phyloP scores from a whole-genome alignment of 2,797 vertebrate species.

The Luscinia luscinia region DNA sequence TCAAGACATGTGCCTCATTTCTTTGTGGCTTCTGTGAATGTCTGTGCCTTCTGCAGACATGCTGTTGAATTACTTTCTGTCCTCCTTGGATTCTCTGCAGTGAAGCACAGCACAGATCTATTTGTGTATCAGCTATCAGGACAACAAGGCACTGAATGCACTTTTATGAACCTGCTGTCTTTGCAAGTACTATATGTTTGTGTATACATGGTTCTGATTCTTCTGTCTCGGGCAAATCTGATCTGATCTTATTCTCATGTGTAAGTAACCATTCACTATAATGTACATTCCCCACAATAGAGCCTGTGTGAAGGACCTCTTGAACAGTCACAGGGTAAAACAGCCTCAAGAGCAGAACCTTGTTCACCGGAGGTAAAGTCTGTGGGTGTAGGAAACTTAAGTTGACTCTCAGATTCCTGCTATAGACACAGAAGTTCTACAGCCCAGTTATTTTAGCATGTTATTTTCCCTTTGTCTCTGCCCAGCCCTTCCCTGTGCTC shows the following conservation, averaged over 20 bases:
- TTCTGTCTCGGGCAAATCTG: not conserved
- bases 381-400: not conserved
- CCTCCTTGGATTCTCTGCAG: not conserved
- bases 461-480: not conserved
- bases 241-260: not conserved
- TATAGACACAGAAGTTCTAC: not conserved
- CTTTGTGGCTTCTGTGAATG: not conserved
- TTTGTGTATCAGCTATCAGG: not conserved
- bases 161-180: not conserved
- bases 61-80: not conserved
- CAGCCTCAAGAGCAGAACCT: not conserved
- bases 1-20: constrained; percentile 28
- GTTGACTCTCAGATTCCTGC: not conserved
- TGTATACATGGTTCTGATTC: not conserved
- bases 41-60: not conserved
- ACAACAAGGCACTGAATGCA: not conserved
- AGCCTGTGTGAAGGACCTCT: not conserved
- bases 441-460: not conserved
- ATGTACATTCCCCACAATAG: not conserved
- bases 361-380: not conserved
- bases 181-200: not conserved
- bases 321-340: not conserved
- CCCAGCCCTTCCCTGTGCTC: not conserved
- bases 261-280: not conserved
- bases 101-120: not conserved